Percentiles rank a stretch among this genome's conserved stretches.
Conservation (phyloP, 2,113 vertebrate genomes). For the Psittacus erithacus region DNA sequence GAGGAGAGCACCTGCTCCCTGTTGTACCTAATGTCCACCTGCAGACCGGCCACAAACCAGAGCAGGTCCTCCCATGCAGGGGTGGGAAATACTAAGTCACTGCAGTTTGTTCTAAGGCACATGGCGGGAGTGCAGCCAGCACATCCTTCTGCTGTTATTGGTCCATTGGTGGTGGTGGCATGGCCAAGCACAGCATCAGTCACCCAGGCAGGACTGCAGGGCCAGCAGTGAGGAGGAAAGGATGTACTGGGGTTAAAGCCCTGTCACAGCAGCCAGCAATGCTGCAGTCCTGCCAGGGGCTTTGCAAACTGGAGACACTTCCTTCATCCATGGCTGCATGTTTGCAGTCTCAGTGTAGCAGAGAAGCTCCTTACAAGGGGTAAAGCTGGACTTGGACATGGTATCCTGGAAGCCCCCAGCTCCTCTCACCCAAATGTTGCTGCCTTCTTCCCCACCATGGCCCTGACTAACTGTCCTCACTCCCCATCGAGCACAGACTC, state of each 20-base stretch:
- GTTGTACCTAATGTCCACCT: neutral
- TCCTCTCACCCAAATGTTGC: neutral
- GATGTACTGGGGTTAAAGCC: neutral
- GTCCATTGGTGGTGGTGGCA: accelerated
- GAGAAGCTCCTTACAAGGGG: accelerated
- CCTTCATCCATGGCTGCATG: accelerated
- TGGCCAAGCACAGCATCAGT: accelerated
- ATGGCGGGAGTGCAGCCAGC: neutral
- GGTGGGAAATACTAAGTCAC: neutral
- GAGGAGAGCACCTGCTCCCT: neutral
- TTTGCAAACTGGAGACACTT: accelerated
- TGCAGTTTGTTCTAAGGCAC: accelerated
- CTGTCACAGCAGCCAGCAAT: accelerated
- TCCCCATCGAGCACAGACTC: neutral
- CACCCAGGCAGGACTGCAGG: neutral
- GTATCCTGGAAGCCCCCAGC: neutral
- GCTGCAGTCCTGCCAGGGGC: neutral
- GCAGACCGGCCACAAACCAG: neutral
- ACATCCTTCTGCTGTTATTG: accelerated
- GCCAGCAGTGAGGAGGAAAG: neutral
- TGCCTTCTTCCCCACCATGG: accelerated
- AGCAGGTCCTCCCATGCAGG: accelerated
- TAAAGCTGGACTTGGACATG: accelerated
- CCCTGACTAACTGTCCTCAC: neutral
- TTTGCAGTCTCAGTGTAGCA: accelerated